A percentile compares a stretch with the other conserved stretches of the same genome.
Evolutionary conservation across 1,140 invertebrate genomes (phyloP).

Genomic region (Hypsibius dujardini): DNA sequence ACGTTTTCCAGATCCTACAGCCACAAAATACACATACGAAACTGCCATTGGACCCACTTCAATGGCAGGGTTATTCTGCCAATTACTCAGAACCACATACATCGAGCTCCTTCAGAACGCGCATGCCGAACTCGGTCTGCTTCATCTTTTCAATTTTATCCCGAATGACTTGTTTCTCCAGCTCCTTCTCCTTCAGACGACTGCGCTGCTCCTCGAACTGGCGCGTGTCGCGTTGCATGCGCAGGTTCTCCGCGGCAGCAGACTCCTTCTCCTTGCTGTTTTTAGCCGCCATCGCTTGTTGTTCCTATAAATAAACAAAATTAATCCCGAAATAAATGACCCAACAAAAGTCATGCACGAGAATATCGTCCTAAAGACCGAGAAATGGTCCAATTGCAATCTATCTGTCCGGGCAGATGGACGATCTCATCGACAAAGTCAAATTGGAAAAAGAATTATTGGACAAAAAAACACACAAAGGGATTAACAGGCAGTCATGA

Average conservation of each 20-base stretch:
- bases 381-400: no score
- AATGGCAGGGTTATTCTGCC: no score
- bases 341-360: no score
- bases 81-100: background rate
- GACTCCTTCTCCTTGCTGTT: slow-evolving; percentile 1
- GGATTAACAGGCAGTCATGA: no score
- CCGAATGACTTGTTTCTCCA: slow-evolving; percentile 32
- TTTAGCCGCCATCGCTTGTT: background rate
- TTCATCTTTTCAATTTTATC: slow-evolving; percentile 28
- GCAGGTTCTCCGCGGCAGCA: background rate
- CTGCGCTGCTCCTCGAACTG: slow-evolving; percentile 17
- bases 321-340: background rate
- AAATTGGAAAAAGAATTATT: no score
- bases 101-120: slow-evolving; percentile 7
- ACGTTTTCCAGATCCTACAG: background rate
- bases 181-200: slow-evolving; percentile 38
- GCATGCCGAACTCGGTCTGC: slow-evolving; percentile 25
- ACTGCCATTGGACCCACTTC: background rate
- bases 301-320: background rate
- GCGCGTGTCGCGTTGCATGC: background rate
- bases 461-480: no score
- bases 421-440: no score
- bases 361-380: no score
- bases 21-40: background rate
- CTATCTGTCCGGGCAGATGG: no score